Evolutionary conservation across 1,140 invertebrate genomes (phyloP).

Genomic region (Parapsyche elsis): DNA sequence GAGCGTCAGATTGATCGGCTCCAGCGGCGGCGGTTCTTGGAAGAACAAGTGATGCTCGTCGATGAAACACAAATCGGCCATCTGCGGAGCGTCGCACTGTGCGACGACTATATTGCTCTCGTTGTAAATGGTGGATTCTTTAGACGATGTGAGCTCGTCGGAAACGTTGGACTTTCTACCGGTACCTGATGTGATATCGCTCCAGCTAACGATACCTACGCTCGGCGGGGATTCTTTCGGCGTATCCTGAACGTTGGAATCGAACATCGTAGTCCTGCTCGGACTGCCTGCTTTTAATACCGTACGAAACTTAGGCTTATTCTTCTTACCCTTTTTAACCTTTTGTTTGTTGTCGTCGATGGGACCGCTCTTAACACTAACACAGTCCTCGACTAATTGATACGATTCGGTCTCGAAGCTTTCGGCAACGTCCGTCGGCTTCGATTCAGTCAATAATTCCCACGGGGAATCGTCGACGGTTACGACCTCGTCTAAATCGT

Average conservation of each 20-base stretch:
- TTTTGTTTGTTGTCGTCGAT: conserved; percentile 61
- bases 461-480: conserved; percentile 46
- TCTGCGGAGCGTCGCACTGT: conserved; percentile 62
- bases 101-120: conserved; percentile 65
- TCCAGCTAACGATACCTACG: conserved; percentile 18
- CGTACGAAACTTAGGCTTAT: conserved; percentile 48
- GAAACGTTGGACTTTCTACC: background rate
- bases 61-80: conserved; percentile 62
- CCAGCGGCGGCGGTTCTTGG: conserved; percentile 63
- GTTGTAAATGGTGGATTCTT: conserved; percentile 62
- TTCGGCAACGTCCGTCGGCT: conserved; percentile 3
- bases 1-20: conserved; percentile 62
- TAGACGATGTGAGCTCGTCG: conserved; percentile 50
- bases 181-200: background rate
- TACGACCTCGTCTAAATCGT: conserved; percentile 5
- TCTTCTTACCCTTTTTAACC: conserved; percentile 61
- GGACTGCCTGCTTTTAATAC: conserved; percentile 21
- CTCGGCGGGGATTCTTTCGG: background rate
- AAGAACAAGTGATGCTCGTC: conserved; percentile 64
- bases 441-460: conserved; percentile 49
- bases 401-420: background rate
- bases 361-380: conserved; percentile 9
- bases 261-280: background rate
- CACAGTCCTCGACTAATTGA: background rate
- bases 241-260: background rate